Percentiles rank a stretch among this genome's conserved stretches.
phyloP scores from a whole-genome alignment of 2,888 invertebrate genomes.

The Bhutanitis thaidina region DNA sequence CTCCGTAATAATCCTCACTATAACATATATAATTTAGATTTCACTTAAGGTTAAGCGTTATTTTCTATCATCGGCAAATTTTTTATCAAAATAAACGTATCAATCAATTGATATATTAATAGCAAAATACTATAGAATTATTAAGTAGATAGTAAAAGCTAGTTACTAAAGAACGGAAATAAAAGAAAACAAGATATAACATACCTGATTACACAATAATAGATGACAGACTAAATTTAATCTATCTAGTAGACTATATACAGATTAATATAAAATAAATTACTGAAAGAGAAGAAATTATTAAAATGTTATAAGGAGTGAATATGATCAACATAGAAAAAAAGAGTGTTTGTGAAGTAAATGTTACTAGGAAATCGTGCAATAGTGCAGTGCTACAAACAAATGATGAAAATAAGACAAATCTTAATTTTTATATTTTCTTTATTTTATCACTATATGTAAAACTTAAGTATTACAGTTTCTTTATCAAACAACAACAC shows the following conservation, averaged over 20 bases:
- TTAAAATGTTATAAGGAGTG: constrained; percentile 59
- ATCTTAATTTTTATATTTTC: constrained; percentile 57
- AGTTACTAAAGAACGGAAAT: too few relatives aligned
- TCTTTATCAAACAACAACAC: constrained; percentile 77
- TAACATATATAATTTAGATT: constrained; percentile 32
- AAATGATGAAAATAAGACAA: constrained; percentile 44
- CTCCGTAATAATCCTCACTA: constrained; percentile 96
- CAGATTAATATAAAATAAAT: constrained; percentile 32
- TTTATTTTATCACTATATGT: constrained; percentile 79
- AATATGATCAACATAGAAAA: constrained; percentile 49
- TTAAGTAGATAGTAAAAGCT: too few relatives aligned
- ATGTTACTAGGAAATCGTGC: constrained; percentile 56
- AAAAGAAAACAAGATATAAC: constrained; percentile 18
- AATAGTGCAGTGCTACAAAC: constrained; percentile 49
- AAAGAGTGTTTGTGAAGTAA: constrained; percentile 48
- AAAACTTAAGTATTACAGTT: constrained; percentile 78
- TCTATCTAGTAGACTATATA: constrained; percentile 31
- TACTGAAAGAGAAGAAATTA: constrained; percentile 50
- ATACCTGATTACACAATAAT: constrained; percentile 33
- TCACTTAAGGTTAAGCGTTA: too few relatives aligned
- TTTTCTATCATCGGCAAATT: too few relatives aligned
- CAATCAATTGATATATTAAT: too few relatives aligned
- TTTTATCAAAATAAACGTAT: too few relatives aligned
- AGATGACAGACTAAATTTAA: constrained; percentile 36
- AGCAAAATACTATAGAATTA: too few relatives aligned